These are phyloP conservation scores for Thryonomys swinderianus DNA, from an alignment of 2,113 vertebrate genomes.

Conservation along the genomic window DNA sequence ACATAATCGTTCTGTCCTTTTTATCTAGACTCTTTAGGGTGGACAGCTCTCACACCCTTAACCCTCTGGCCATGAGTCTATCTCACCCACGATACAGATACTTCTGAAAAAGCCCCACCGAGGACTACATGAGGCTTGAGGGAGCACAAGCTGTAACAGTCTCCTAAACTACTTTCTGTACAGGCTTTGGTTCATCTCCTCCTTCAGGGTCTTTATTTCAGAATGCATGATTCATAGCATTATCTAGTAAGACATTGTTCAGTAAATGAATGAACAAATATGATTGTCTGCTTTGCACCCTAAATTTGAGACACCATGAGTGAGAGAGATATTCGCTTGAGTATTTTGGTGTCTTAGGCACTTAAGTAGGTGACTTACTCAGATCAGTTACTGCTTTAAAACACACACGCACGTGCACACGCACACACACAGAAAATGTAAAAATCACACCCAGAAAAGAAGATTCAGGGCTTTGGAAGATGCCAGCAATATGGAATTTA, in stretches of 20 bases:
- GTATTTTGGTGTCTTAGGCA: neutral
- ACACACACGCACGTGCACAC: neutral
- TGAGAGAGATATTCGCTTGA: neutral
- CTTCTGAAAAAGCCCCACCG: too few relatives aligned
- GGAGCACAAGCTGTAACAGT: too few relatives aligned
- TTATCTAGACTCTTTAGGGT: too few relatives aligned
- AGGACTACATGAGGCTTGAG: too few relatives aligned
- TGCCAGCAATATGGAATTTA: neutral
- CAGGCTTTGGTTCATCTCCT: neutral
- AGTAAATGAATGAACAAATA: neutral
- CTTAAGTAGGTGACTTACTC: neutral
- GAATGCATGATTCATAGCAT: neutral
- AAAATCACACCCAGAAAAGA: neutral
- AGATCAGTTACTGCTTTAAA: neutral
- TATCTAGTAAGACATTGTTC: neutral
- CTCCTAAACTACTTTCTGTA: neutral
- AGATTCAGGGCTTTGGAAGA: constrained; percentile 4
- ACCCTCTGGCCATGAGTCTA: too few relatives aligned
- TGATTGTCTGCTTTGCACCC: neutral
- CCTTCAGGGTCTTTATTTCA: neutral
- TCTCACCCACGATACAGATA: too few relatives aligned
- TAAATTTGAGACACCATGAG: neutral
- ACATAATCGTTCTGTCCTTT: too few relatives aligned
- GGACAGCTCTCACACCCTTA: too few relatives aligned
- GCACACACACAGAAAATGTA: neutral